Percentiles rank a stretch among this genome's conserved stretches.
phyloP scores from a whole-genome alignment of 2,888 invertebrate genomes.

The Linhomoeus sp. region DNA sequence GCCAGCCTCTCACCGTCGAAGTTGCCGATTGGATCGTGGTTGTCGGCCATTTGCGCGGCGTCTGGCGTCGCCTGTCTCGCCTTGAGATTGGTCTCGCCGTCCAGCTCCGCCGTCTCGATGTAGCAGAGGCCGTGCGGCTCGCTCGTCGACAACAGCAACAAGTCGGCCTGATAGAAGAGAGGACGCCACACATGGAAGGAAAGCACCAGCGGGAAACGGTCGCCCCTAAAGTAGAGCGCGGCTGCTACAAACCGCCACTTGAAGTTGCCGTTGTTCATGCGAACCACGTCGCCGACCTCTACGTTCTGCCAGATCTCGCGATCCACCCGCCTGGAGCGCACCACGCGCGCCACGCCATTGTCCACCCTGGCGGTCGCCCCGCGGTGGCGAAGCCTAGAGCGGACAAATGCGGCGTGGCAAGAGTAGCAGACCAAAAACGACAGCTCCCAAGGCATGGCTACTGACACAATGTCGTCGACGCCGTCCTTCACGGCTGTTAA shows the following conservation, averaged over 20 bases:
- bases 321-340: conserved; percentile 69
- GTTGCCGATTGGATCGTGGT: conserved; percentile 58
- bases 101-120: conserved; percentile 96
- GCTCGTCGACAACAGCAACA: conserved; percentile 76
- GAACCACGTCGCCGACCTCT: conserved; percentile 91
- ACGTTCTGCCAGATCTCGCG: conserved; percentile 46
- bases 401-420: no score
- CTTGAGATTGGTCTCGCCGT: conserved; percentile 96
- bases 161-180: conserved; percentile 65
- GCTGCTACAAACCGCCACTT: no score
- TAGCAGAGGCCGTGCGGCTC: conserved; percentile 98
- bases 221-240: no score
- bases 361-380: no score
- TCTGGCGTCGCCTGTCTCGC: conserved; percentile 84
- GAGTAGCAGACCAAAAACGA: no score
- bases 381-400: no score
- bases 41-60: conserved; percentile 76
- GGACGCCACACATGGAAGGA: no score
- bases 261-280: conserved; percentile 97
- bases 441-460: no score
- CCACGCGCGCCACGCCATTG: conserved; percentile 72
- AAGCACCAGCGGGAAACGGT: no score
- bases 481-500: conserved; percentile 93
- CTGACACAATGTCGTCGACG: conserved; percentile 91
- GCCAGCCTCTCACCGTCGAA: no score